phyloP scores from a whole-genome alignment of 2,113 vertebrate genomes.

The Oophaga pumilio region DNA sequence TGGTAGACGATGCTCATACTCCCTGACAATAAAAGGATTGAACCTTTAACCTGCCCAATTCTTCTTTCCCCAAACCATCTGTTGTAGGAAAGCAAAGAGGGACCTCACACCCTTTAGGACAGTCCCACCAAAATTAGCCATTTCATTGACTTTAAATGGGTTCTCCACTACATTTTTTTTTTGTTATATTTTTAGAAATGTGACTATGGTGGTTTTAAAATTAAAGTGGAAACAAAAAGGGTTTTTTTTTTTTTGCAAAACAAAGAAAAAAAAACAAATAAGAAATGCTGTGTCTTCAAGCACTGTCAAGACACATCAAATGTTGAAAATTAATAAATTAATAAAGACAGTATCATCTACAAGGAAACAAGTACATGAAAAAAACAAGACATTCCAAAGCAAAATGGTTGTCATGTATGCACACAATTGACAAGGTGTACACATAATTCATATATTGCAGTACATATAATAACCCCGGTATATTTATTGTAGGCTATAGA shows the following conservation, averaged over 20 bases:
- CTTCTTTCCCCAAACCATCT: no score
- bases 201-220: no score
- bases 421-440: neutral
- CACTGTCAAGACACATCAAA: neutral
- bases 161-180: no score
- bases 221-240: neutral
- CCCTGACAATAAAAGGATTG: no score
- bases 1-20: no score
- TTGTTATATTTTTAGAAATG: no score
- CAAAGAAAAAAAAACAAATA: neutral
- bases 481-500: neutral
- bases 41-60: no score
- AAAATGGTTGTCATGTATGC: neutral
- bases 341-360: neutral
- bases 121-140: no score
- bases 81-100: no score
- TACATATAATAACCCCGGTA: neutral
- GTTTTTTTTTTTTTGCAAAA: no score
- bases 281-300: neutral
- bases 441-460: neutral
- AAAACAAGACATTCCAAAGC: neutral
- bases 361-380: neutral
- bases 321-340: neutral
- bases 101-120: no score
- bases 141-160: no score